phyloP scores from a whole-genome alignment of 2,113 vertebrate genomes.

The Microcebus murinus region DNA sequence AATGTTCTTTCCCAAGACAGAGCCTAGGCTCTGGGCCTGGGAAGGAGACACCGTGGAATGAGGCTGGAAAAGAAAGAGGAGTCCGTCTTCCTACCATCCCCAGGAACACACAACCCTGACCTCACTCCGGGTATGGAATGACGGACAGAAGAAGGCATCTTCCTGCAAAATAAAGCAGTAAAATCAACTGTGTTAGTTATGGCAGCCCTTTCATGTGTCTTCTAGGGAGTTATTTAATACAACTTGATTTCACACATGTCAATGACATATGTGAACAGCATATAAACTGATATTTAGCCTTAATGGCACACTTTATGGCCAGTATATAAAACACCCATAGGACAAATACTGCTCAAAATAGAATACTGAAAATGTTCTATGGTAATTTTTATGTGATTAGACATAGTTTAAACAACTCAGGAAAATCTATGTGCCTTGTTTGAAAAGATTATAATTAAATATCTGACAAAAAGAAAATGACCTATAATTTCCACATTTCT shows the following conservation, averaged over 20 bases:
- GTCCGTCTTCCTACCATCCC: neutral
- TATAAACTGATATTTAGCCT: neutral
- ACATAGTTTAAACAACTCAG: slow-evolving; percentile 24
- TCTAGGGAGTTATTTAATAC: neutral
- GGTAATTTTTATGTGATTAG: slow-evolving; percentile 32
- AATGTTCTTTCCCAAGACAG: neutral
- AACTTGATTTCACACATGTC: neutral
- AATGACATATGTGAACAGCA: neutral
- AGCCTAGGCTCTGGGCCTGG: neutral
- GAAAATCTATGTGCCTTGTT: neutral
- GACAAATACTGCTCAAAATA: neutral
- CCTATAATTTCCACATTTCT: neutral
- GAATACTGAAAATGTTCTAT: neutral
- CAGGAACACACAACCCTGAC: neutral
- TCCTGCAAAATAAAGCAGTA: neutral
- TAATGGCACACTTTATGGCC: neutral
- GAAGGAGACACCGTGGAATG: neutral
- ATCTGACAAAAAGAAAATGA: slow-evolving; percentile 52
- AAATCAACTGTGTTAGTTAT: neutral
- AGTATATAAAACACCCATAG: neutral
- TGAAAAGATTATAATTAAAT: slow-evolving; percentile 50
- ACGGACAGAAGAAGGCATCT: neutral
- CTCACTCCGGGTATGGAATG: neutral
- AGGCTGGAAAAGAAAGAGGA: neutral
- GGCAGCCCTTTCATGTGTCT: neutral